phyloP scores from a whole-genome alignment of 2,113 vertebrate species.

The Miniopterus natalensis region DNA sequence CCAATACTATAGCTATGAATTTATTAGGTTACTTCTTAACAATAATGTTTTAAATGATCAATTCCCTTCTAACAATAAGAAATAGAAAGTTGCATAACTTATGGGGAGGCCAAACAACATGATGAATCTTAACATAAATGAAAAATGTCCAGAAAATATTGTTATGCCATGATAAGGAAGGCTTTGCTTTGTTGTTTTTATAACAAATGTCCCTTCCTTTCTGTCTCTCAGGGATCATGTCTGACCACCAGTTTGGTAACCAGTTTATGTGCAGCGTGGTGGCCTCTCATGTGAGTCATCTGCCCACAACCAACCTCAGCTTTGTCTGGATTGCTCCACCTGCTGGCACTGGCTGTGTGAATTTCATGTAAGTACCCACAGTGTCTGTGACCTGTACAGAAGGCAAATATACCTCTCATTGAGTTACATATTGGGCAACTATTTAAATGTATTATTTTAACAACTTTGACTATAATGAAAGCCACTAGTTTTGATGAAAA shows the following conservation, averaged over 20 bases:
- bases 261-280: conserved; percentile 99
- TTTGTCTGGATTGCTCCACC: conserved; percentile 99
- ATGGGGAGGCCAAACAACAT: background rate
- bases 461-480: background rate
- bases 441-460: conserved; percentile 5
- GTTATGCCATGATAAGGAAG: background rate
- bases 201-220: background rate
- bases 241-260: conserved; percentile 96
- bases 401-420: background rate
- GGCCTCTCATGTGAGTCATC: conserved; percentile 97
- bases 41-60: conserved; percentile 1
- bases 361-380: conserved; percentile 94
- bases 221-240: conserved; percentile 92
- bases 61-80: conserved; percentile 9
- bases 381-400: background rate
- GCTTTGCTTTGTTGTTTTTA: conserved; percentile 28
- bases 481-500: background rate
- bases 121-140: background rate
- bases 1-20: background rate
- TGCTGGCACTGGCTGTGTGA: conserved; percentile 98
- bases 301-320: conserved; percentile 96
- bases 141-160: background rate
- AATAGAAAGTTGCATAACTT: background rate
- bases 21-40: background rate
- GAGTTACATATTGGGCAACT: background rate